phyloP scores from a whole-genome alignment of 2,113 vertebrate genomes.

The Pteruthius melanotis region DNA sequence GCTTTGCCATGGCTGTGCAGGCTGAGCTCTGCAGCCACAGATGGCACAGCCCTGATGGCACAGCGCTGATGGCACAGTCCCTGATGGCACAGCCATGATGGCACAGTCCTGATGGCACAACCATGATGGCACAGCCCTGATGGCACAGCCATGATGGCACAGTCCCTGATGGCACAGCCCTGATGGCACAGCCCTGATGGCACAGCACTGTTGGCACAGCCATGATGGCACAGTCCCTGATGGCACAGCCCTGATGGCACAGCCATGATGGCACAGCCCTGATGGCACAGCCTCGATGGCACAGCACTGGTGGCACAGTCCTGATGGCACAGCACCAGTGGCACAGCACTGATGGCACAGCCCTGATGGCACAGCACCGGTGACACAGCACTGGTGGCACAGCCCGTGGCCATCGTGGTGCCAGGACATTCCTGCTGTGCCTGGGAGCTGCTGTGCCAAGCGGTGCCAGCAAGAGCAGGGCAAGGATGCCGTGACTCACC shows the following conservation, averaged over 20 bases:
- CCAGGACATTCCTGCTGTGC: neutral
- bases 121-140: too few relatives aligned
- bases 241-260: neutral
- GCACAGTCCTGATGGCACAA: too few relatives aligned
- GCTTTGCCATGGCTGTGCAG: neutral
- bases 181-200: too few relatives aligned
- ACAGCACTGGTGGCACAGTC: neutral
- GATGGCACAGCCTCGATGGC: neutral
- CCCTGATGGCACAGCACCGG: neutral
- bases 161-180: too few relatives aligned
- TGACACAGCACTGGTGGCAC: neutral
- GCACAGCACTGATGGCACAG: too few relatives aligned
- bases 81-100: neutral
- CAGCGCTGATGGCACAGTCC: too few relatives aligned
- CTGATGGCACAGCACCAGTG: too few relatives aligned
- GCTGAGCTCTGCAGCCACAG: neutral
- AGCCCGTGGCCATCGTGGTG: fast-evolving
- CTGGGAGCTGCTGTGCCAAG: neutral
- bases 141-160: neutral
- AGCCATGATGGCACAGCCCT: neutral
- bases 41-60: too few relatives aligned
- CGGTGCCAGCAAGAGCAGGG: neutral
- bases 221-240: too few relatives aligned
- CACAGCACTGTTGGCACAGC: too few relatives aligned
- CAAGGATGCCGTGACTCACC: neutral